A percentile compares a stretch with the other conserved stretches of the same genome.
These are phyloP conservation scores for Eumeta japonica DNA, from an alignment of 1,140 invertebrate species.

Conservation along the genomic window DNA sequence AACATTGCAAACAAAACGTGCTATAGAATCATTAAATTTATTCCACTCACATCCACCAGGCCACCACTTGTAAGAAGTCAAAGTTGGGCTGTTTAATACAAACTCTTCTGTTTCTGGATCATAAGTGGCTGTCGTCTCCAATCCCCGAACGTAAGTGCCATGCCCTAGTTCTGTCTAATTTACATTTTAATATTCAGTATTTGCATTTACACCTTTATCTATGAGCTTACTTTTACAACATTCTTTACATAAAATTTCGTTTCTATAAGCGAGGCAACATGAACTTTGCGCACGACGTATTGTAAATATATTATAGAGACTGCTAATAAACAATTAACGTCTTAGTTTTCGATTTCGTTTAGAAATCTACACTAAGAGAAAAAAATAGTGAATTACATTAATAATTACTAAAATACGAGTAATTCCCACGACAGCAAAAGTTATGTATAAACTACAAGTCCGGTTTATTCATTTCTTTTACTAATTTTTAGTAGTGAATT, in stretches of 20 bases:
- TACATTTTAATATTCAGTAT: not conserved
- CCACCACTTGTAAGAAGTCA: conserved; percentile 92
- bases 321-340: too few species aligned
- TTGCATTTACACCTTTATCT: not conserved
- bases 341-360: too few species aligned
- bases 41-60: conserved; percentile 78
- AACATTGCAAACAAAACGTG: too few species aligned
- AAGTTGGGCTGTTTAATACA: conserved; percentile 77
- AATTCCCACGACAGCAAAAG: too few species aligned
- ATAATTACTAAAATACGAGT: too few species aligned
- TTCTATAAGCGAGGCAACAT: not conserved
- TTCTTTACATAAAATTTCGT: not conserved
- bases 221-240: not conserved
- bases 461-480: too few species aligned
- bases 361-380: too few species aligned
- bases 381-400: too few species aligned
- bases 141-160: conserved; percentile 86
- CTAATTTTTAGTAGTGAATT: too few species aligned
- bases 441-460: too few species aligned
- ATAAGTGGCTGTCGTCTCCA: conserved; percentile 91
- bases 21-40: too few species aligned
- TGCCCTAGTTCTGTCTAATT: conserved; percentile 87
- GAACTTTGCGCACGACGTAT: conserved; percentile 79
- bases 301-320: conserved; percentile 85
- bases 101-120: conserved; percentile 82